These are phyloP conservation scores for Gephyroberyx darwinii DNA, from an alignment of 2,797 vertebrate species.

Conservation along the genomic window DNA sequence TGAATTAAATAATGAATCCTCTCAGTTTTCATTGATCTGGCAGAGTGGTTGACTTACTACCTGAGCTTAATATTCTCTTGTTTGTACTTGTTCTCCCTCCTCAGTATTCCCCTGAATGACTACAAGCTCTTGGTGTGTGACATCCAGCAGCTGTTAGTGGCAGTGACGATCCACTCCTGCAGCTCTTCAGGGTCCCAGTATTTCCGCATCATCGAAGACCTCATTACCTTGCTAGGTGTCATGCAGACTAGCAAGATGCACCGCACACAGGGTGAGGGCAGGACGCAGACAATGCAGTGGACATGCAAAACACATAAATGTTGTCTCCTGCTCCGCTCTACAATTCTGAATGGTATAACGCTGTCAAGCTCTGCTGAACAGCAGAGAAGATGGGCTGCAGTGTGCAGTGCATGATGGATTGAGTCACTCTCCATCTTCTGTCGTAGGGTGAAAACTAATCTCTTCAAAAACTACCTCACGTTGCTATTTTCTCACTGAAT, in stretches of 20 bases:
- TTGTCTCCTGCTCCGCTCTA: slow-evolving; percentile 18
- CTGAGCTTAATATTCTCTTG: slow-evolving; percentile 34
- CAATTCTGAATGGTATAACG: slow-evolving; percentile 39
- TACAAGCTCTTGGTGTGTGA: slow-evolving; percentile 95
- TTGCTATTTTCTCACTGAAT: slow-evolving; percentile 42
- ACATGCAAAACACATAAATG: slow-evolving; percentile 45
- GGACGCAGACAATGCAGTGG: slow-evolving; percentile 22
- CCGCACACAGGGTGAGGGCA: slow-evolving; percentile 89
- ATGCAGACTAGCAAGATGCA: slow-evolving; percentile 94
- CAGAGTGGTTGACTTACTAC: slow-evolving; percentile 22
- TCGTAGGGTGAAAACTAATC: slow-evolving; percentile 39
- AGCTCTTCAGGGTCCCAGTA: slow-evolving; percentile 98
- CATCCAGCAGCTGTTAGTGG: slow-evolving; percentile 94
- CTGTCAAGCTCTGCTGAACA: slow-evolving; percentile 33
- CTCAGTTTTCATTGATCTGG: slow-evolving; percentile 49
- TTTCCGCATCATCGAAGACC: slow-evolving; percentile 98
- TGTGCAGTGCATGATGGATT: background rate
- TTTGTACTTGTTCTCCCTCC: slow-evolving; percentile 25
- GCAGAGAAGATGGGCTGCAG: slow-evolving; percentile 21
- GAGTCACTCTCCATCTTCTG: slow-evolving; percentile 40
- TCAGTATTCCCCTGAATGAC: slow-evolving; percentile 92
- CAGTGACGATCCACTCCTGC: slow-evolving; percentile 97
- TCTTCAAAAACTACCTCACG: slow-evolving; percentile 34
- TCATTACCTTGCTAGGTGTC: slow-evolving; percentile 94
- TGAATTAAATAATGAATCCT: slow-evolving; percentile 62